Evolutionary conservation across 2,113 vertebrate species (phyloP).

Genomic region (Sclerurus mexicanus): DNA sequence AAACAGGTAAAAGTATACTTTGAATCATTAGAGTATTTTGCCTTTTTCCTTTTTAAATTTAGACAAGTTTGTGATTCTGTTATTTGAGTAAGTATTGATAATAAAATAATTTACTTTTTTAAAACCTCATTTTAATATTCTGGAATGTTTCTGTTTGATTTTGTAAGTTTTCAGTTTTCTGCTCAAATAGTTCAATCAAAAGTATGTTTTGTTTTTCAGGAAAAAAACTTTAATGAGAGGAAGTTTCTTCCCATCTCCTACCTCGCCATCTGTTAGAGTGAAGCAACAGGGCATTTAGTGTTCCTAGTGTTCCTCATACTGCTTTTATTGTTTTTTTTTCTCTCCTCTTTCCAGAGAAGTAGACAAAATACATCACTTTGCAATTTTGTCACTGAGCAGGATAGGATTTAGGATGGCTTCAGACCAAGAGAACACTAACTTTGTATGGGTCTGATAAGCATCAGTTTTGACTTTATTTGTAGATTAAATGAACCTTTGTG

Average conservation of each 20-base stretch:
- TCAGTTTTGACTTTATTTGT: background rate
- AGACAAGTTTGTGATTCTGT: background rate
- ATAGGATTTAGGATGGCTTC: background rate
- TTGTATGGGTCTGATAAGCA: background rate
- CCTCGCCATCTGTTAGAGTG: background rate
- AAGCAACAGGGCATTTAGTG: background rate
- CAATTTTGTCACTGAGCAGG: background rate
- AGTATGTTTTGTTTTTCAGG: background rate
- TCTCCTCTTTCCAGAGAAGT: background rate
- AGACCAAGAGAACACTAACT: background rate
- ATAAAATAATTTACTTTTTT: background rate
- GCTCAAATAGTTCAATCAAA: background rate
- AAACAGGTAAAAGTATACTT: background rate
- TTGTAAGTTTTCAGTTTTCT: background rate
- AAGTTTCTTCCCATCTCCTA: background rate
- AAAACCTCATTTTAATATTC: background rate
- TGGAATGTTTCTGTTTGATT: background rate
- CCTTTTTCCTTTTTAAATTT: background rate
- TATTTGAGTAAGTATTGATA: background rate
- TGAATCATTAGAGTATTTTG: background rate
- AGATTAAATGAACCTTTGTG: background rate
- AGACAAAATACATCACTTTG: background rate
- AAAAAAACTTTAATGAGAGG: background rate
- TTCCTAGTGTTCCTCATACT: background rate
- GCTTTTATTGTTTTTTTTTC: accelerated